Base-by-base conservation (phyloP, 1,140 invertebrate species). In the Nautilus pompilius region DNA sequence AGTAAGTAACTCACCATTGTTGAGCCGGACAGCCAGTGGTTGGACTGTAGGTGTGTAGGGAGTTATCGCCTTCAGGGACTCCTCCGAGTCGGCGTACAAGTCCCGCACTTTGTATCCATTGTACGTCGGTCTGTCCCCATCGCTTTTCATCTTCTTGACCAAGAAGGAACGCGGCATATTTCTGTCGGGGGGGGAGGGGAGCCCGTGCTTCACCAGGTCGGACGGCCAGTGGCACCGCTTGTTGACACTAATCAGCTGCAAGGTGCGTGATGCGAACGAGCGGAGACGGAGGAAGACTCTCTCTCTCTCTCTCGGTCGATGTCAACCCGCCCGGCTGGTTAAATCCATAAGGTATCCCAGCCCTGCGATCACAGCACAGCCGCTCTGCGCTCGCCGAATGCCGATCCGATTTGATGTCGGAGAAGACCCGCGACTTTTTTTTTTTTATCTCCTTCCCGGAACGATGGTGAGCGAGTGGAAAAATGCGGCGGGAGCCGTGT, bases 71-170 rank as follows among this genome's bases (percentile, higher is more conserved):
- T 72, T 71, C 4, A 74, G 60, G 58, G 69, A 72, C 58, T 71
- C 69, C 58, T 62, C 61, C 15, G 68, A 66, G 51, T 77, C 67
- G n/a, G 62, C 58, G 15, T 71, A 69, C 2, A 65, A 55, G 20
- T 68, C 73, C 56, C 72, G 34, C 13, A 71, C 49, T 51, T 66
- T 65, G 32, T 71, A 71, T 41, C 66, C 71, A 28, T 74, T 71
- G 36, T 73, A 70, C 64, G 54, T 32, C 63, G 58, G 54, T 22
- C 58, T 69, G 51, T 69, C 68, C 26, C 65, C 63, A 51, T 66
- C 62, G 41, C 86, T 10, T 85, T 86, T 63, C 75, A 80, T 67
- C 57, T 82, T 83, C 67, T 83, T 83, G 20, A 83, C 82, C 46
- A 83, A 64, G 65, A 83, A 83, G 49, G 82, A 83, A 34, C 78